phyloP scores from a whole-genome alignment of 1,140 invertebrate genomes.

The Bombus difficillimus region DNA sequence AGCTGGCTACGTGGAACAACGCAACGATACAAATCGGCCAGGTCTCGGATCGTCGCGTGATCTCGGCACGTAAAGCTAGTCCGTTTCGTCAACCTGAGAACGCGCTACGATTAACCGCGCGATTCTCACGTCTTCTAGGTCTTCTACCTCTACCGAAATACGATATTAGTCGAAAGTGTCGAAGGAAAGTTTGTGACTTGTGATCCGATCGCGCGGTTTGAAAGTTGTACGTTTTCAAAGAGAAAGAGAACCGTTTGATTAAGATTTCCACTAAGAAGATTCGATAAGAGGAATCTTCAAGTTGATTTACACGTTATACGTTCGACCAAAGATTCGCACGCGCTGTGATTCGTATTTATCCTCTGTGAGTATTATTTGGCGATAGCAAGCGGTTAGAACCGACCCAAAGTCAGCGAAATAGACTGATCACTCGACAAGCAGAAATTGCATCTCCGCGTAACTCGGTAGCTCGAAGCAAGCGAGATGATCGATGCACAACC shows the following conservation, averaged over 20 bases:
- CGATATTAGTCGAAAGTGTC: not conserved
- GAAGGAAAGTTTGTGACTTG: not conserved
- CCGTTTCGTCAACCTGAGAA: not conserved
- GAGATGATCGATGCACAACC: not conserved
- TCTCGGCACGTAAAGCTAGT: not conserved
- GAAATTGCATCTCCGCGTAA: too few relatives aligned
- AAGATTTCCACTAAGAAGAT: too few relatives aligned
- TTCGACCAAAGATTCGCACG: too few relatives aligned
- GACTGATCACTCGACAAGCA: not conserved
- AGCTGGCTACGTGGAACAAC: not conserved
- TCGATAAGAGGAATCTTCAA: not conserved
- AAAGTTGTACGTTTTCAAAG: too few relatives aligned
- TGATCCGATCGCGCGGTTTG: not conserved
- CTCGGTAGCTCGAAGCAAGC: not conserved
- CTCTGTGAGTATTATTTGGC: not conserved
- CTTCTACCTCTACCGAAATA: too few relatives aligned
- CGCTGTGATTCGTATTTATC: not conserved
- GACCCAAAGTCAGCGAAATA: too few relatives aligned
- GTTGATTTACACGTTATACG: not conserved
- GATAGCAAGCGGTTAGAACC: not conserved
- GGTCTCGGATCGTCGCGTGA: constrained; percentile 11
- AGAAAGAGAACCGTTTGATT: too few relatives aligned
- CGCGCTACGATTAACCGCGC: not conserved
- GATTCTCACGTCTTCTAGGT: not conserved
- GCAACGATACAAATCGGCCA: not conserved